Evolutionary conservation across 2,888 invertebrate species (phyloP), one percentile per base, ranked within the genome.

Genomic region (Abrostola triplasia): DNA sequence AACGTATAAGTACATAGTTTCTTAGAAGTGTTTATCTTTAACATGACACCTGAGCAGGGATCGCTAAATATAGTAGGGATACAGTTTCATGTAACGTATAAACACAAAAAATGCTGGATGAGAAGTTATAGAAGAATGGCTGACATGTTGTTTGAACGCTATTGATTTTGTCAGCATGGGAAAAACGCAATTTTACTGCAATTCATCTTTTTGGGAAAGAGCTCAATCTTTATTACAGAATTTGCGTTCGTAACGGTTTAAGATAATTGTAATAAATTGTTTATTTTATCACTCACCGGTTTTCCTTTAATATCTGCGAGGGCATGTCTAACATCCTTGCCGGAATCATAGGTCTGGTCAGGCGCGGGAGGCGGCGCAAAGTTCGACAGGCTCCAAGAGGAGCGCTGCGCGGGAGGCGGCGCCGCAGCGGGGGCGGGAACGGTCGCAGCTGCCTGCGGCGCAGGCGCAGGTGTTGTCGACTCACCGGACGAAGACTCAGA

Each of bases 401-500:
- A 85, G n/a, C 92, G 89, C 82, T 89, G 91, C 76, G 88, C 90
- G 81, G 90, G 91, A 42, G 84, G 80, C 44, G 88, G 87, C 1
- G 83, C 75, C 57, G 83, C 35, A 77, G 85, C 62, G 68, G 84
- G 65, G 0, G 84, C 85, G 35, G 90, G 69, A 59, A 88, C 73
- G 42, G 86, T 80, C 0, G 65, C 62, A 69, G 87, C 81, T 12
- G 85, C 79, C 5, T 89, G 83, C 73, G 87, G 94, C 58, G 95
- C 96, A 0, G 96, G 94, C 11, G 95, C 95, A 0, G 96, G 95
- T 70, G 96, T 95, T 6, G 96, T 70, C 0, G 96, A 96, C 81
- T 96, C 96, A 44, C 96, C 96, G 0, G 96, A 96, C 1, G 96
- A 96, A 6, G 95, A 94, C 79, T 95, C 92, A 82, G 83, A 80